Evolutionary conservation across 2,797 vertebrate species (phyloP).

Genomic region (Glyptemys insculpta): DNA sequence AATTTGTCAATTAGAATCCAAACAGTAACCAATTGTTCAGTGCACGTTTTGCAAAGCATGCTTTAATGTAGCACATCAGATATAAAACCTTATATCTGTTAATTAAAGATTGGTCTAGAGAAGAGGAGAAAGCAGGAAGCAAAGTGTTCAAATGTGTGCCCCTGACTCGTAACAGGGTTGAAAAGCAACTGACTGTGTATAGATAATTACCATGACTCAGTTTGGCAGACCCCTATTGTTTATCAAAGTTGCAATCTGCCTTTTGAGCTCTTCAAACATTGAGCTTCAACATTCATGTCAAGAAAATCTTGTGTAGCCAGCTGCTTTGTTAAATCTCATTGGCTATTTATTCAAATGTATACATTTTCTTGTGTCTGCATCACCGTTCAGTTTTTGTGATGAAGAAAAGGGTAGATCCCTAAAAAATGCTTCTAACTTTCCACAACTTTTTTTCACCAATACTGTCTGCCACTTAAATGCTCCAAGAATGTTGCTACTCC

Average conservation of each 20-base stretch:
- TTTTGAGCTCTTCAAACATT: conserved; percentile 48
- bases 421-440: not conserved
- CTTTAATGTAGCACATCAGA: conserved; percentile 28
- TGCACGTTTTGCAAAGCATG: not conserved
- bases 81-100: not conserved
- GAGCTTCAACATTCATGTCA: conserved; percentile 27
- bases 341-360: conserved; percentile 28
- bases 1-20: not conserved
- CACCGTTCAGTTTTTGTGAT: not conserved
- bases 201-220: conserved; percentile 64
- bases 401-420: not conserved
- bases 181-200: conserved; percentile 49
- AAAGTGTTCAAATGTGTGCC: conserved; percentile 11
- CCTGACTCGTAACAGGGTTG: conserved; percentile 19
- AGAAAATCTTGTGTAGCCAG: conserved; percentile 46
- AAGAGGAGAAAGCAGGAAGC: conserved; percentile 8
- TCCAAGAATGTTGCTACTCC: not conserved
- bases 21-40: not conserved
- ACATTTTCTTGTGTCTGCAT: not conserved
- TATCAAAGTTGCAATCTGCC: conserved; percentile 37
- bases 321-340: conserved; percentile 44
- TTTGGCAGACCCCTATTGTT: conserved; percentile 29
- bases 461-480: not conserved
- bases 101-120: conserved; percentile 45
- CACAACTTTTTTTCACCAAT: not conserved